phyloP scores from a whole-genome alignment of 2,888 invertebrate genomes.

The Perithous albicinctus region DNA sequence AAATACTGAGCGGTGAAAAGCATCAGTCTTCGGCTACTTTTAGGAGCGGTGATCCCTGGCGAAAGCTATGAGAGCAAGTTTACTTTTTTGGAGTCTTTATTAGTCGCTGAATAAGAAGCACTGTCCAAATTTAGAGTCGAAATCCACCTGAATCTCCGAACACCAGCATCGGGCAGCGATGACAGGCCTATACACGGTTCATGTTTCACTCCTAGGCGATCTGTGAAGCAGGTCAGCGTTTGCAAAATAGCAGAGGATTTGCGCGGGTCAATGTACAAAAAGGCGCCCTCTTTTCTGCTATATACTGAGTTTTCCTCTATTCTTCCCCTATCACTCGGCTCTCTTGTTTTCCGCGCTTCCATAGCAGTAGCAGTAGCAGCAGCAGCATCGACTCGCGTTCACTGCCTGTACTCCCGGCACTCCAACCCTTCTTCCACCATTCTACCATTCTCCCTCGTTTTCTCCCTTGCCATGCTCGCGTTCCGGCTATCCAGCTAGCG shows the following conservation, averaged over 20 bases:
- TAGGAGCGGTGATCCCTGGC: too few species aligned
- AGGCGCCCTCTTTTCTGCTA: constrained; percentile 58
- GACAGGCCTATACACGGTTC: constrained; percentile 53
- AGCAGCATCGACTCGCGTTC: background rate
- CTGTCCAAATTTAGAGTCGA: too few species aligned
- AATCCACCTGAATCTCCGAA: too few species aligned
- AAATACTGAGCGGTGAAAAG: too few species aligned
- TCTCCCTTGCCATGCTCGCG: constrained; percentile 19
- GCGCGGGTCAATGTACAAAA: constrained; percentile 74
- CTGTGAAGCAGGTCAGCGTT: constrained; percentile 78
- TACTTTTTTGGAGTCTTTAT: too few species aligned
- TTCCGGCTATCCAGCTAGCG: constrained; percentile 50
- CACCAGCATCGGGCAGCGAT: too few species aligned
- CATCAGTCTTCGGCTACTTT: too few species aligned
- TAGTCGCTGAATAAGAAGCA: too few species aligned
- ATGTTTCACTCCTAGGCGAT: constrained; percentile 74
- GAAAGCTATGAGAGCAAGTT: too few species aligned
- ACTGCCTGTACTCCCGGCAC: background rate
- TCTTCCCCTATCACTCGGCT: constrained; percentile 27
- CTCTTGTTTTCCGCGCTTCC: constrained; percentile 49
- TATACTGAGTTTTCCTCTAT: constrained; percentile 27
- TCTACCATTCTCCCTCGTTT: constrained; percentile 64
- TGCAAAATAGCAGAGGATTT: constrained; percentile 79
- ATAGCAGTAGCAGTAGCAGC: background rate
- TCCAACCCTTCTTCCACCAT: background rate